These are phyloP conservation scores for Ostrea edulis DNA, from an alignment of 1,140 invertebrate species.

Conservation along the genomic window DNA sequence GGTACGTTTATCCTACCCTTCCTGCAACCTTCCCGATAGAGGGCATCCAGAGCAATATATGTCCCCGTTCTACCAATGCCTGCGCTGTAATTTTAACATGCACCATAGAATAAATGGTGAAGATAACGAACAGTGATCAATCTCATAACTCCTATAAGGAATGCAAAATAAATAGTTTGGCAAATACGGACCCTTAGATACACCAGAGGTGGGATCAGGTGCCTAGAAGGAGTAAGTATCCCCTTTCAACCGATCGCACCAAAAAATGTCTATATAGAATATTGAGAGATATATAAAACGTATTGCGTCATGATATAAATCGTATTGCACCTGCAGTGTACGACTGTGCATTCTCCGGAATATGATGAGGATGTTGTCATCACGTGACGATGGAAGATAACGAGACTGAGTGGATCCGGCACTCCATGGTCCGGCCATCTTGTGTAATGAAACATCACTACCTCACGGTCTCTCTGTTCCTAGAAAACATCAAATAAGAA, in stretches of 20 bases:
- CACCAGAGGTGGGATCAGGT: too few relatives aligned
- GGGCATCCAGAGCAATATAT: constrained; percentile 73
- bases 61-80: constrained; percentile 76
- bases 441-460: constrained; percentile 11
- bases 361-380: background rate
- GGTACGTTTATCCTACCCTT: constrained; percentile 69
- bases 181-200: too few relatives aligned
- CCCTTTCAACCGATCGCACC: too few relatives aligned
- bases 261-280: too few relatives aligned
- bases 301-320: too few relatives aligned
- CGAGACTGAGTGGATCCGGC: constrained; percentile 6
- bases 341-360: background rate
- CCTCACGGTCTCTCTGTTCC: too few relatives aligned
- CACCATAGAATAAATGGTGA: too few relatives aligned
- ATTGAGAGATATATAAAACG: background rate
- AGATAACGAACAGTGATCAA: too few relatives aligned
- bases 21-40: constrained; percentile 64
- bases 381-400: background rate
- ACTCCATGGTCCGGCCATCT: constrained; percentile 40
- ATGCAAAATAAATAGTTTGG: too few relatives aligned
- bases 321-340: background rate
- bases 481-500: too few relatives aligned
- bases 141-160: too few relatives aligned
- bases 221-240: too few relatives aligned
- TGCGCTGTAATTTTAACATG: constrained; percentile 62